Conservation (phyloP, 1,140 invertebrate species). For the Drosophila asahinai region DNA sequence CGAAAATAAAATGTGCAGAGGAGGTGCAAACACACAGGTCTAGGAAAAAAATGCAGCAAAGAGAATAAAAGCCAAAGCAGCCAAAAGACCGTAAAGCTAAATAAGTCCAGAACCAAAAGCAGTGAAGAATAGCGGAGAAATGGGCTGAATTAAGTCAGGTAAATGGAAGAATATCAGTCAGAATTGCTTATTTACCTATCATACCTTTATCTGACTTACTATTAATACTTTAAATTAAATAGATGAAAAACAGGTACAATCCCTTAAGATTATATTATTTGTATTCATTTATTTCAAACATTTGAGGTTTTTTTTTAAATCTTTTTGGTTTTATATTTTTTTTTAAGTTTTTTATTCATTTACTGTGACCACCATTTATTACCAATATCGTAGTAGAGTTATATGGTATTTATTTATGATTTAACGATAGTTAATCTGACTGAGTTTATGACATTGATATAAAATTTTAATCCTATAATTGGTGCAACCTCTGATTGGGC, state of each 20-base stretch:
- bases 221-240: too few species aligned
- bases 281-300: too few species aligned
- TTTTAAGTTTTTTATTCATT: not conserved
- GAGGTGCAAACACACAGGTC: slow-evolving; percentile 35
- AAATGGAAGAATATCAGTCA: slow-evolving; percentile 19
- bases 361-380: not conserved
- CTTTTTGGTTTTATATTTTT: not conserved
- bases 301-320: not conserved
- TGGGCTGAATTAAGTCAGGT: slow-evolving; percentile 7
- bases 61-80: slow-evolving; percentile 8
- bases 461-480: not conserved
- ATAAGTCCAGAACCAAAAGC: slow-evolving; percentile 38
- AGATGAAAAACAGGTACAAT: too few species aligned
- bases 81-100: slow-evolving; percentile 38
- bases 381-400: too few species aligned
- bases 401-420: not conserved
- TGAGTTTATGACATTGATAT: not conserved
- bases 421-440: too few species aligned
- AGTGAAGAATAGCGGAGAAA: slow-evolving; percentile 1
- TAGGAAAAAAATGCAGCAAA: slow-evolving; percentile 60
- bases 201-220: too few species aligned
- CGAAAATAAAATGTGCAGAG: slow-evolving; percentile 52
- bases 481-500: too few species aligned
- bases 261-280: too few species aligned
- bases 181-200: not conserved